Percentiles rank a stretch among this genome's conserved stretches.
Conservation (phyloP, 2,113 vertebrate genomes). For the Sardina pilchardus region DNA sequence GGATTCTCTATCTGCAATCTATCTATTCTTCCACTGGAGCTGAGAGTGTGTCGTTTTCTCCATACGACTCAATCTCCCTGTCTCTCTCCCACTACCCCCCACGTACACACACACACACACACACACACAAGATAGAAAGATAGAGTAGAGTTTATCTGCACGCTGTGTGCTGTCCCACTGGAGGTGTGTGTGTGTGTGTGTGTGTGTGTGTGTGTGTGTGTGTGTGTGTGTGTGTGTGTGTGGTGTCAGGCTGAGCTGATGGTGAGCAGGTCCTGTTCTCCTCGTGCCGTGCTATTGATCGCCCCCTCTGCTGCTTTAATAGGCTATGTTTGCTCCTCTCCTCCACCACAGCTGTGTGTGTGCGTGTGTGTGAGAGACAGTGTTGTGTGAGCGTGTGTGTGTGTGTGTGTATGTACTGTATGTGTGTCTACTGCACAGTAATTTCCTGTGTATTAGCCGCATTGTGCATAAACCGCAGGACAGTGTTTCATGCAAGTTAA, state of each 20-base stretch:
- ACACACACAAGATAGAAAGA: not conserved
- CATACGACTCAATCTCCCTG: not conserved
- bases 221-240: constrained; percentile 23
- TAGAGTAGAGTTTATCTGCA: not conserved
- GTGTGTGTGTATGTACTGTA: not conserved
- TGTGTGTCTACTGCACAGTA: not conserved
- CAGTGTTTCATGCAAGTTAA: no score
- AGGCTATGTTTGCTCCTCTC: constrained; percentile 1
- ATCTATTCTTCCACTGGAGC: not conserved
- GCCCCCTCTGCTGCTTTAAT: not conserved
- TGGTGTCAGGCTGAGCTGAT: constrained; percentile 32
- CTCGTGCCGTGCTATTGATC: not conserved
- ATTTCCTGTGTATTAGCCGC: no score
- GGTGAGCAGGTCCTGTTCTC: not conserved
- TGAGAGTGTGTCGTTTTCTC: not conserved
- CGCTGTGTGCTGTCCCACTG: not conserved
- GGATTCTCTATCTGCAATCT: not conserved
- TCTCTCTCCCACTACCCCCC: no score
- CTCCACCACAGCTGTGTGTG: not conserved
- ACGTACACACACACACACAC: no score
- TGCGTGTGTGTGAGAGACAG: not conserved
- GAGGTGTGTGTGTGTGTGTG: constrained; percentile 12
- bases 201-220: constrained; percentile 19
- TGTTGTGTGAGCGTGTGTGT: not conserved
- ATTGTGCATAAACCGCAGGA: no score